Evolutionary conservation across 2,888 invertebrate species (phyloP), one percentile per base, ranked within the genome.

Genomic region (Glaucopsyche alexis): DNA sequence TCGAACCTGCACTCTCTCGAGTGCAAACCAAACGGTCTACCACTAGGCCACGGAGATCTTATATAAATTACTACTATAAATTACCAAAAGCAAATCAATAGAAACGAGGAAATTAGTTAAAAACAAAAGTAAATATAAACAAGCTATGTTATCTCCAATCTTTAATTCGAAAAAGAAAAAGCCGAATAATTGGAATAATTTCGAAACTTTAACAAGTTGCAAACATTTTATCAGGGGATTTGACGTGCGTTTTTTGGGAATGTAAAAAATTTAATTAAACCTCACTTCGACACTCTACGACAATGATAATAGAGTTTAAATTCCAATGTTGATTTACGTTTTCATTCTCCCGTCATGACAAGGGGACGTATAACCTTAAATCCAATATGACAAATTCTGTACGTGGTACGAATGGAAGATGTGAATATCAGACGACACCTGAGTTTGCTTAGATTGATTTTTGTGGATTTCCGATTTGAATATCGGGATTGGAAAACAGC

Each of bases 311-410:
- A 86, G 81, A 81, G 85, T 84, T 75, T 80, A 75, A 77, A 82
- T 83, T 81, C 78, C 73, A 72, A 14, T 74, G 69, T 55, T 38
- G 74, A 78, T 80, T 86, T 89, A 90, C 89, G 89, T 88, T 90
- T 91, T 90, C 90, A 90, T 91, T 92, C 91, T 87, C 87, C 80
- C 88, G 83, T 82, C 81, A 82, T 90, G 92, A 91, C 91, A 92
- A 87, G 85, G 81, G 85, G 87, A 87, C 84, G 88, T 87, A 88
- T 91, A 90, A 89, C 82, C 83, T 84, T 87, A 91, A 92, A 92
- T 93, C 92, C 92, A 93, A 93, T 93, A 93, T 93, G 92, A 92
- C 92, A 93, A 93, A 92, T 93, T 93, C 89, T 88, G 85, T 87
- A 92, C 92, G 92, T 93, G 92, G 91, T 90, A 89, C 88, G 92